phyloP scores from a whole-genome alignment of 2,113 vertebrate genomes.

The Lepus timidus region DNA sequence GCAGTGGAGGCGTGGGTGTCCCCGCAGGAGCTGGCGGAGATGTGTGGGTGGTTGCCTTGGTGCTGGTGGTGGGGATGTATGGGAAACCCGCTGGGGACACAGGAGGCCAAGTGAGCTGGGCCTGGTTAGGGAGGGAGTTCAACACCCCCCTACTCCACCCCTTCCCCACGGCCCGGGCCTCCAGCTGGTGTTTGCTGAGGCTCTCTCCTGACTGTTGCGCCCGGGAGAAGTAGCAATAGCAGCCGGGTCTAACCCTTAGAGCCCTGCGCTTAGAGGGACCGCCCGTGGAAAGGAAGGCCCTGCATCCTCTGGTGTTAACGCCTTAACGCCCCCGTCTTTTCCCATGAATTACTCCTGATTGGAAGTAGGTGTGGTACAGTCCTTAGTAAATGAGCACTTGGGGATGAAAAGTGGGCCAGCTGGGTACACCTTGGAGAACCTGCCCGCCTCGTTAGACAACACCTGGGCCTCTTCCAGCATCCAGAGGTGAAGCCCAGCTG shows the following conservation, averaged over 20 bases:
- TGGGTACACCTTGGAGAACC: constrained; percentile 12
- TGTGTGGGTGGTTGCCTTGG: background rate
- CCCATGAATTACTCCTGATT: constrained; percentile 53
- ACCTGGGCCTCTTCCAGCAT: background rate
- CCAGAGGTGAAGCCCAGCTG: background rate
- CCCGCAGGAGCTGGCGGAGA: background rate
- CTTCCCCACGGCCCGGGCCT: background rate
- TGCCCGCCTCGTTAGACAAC: background rate
- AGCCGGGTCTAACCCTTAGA: constrained; percentile 19
- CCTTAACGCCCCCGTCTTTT: constrained; percentile 75
- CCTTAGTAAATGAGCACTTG: background rate
- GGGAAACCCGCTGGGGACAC: background rate
- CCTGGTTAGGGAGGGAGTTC: background rate
- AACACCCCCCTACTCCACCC: background rate
- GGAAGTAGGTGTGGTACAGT: constrained; percentile 57
- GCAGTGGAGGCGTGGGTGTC: constrained; percentile 58
- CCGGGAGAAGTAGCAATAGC: constrained; percentile 76
- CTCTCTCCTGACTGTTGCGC: background rate
- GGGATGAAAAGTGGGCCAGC: background rate
- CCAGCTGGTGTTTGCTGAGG: background rate
- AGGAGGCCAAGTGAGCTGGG: background rate
- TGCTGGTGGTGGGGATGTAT: too few relatives aligned
- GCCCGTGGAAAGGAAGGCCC: constrained; percentile 48
- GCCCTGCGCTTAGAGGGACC: constrained; percentile 49
- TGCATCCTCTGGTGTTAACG: constrained; percentile 70